Base-by-base conservation (phyloP, 2,888 invertebrate genomes). In the Drosophila affinis region DNA sequence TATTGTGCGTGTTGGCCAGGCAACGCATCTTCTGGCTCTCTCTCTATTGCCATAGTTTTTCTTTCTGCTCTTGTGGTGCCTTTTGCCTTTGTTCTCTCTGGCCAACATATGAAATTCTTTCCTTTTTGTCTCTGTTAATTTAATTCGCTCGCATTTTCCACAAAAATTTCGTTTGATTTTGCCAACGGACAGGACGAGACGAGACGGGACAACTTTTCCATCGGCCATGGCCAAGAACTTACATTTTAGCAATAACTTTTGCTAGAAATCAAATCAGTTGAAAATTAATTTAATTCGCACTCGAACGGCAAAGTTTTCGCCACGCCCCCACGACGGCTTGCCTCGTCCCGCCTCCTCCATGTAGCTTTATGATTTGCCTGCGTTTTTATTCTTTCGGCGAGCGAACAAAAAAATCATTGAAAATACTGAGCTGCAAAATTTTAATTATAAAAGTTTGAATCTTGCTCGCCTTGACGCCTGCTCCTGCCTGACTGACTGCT, bases 231-330 rank as follows among this genome's bases (percentile, higher is more conserved):
- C 56, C 12, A 17, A 58, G 9, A 62, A 74, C 62, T 74, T 63
- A 45, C 74, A 56, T 71, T 75, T 71, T 61, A 62, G 71, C 70
- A 60, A 79, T 58, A 79, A 75, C 67, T 81, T 87, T 74, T 68
- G 60, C 29, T 69, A 56, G 75, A 72, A 79, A 81, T 81, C 86
- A 87, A 87, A 85, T 87, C 87, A 85, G 87, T 69, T 87, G 85
- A 85, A 87, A 85, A 85, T 85, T 87, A 85, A 87, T 87, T 87
- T 85, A 85, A 85, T 87, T 87, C 86, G 72, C 83, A 76, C 76
- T 81, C 80, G 70, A 73, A 64, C 67, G 63, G 64, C 34, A 82
- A 85, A 87, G 59, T 81, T 85, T 81, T 73, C 72, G 14, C 39
- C 39, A 4, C 12, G 10, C 32, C 32, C 10, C 32, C 10, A 1